A percentile compares a stretch with the other conserved stretches of the same genome.
Conservation (phyloP, 2,113 vertebrate species). For the Numenius arquata region DNA sequence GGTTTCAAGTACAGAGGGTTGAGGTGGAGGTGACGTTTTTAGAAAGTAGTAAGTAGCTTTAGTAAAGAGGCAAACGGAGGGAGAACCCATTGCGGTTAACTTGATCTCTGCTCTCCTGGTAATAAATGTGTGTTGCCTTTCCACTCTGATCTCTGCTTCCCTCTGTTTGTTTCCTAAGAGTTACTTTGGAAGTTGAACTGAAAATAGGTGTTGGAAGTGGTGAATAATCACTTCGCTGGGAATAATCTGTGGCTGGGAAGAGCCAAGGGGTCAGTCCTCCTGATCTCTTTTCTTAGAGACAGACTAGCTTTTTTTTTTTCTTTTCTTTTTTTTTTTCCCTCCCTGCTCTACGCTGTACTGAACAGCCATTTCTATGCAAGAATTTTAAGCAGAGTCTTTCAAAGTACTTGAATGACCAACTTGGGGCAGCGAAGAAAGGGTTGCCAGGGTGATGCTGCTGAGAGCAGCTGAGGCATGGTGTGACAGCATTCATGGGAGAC, state of each 20-base stretch:
- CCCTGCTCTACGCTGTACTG: neutral
- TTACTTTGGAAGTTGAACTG: neutral
- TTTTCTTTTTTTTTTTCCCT: too few species aligned
- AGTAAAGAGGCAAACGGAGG: neutral
- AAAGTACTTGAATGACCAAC: neutral
- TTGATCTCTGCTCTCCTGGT: neutral
- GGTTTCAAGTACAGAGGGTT: fast-evolving
- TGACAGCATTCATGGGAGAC: neutral
- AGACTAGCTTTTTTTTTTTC: neutral
- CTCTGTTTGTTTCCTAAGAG: neutral
- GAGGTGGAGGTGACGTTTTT: too few species aligned
- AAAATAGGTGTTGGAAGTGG: neutral
- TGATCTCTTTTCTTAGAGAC: neutral
- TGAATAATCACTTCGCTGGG: neutral
- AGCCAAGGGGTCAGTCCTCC: neutral
- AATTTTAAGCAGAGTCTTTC: constrained; percentile 23
- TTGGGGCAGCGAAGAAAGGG: neutral
- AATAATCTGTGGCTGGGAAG: neutral
- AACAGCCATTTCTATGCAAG: constrained; percentile 41
- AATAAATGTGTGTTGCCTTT: neutral
- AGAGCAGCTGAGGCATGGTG: neutral
- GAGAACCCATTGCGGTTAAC: fast-evolving
- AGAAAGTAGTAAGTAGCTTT: neutral
- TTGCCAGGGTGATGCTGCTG: constrained; percentile 37
- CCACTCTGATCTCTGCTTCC: neutral